Conservation (phyloP, 2,888 invertebrate genomes). For the Yponomeuta malinellus region DNA sequence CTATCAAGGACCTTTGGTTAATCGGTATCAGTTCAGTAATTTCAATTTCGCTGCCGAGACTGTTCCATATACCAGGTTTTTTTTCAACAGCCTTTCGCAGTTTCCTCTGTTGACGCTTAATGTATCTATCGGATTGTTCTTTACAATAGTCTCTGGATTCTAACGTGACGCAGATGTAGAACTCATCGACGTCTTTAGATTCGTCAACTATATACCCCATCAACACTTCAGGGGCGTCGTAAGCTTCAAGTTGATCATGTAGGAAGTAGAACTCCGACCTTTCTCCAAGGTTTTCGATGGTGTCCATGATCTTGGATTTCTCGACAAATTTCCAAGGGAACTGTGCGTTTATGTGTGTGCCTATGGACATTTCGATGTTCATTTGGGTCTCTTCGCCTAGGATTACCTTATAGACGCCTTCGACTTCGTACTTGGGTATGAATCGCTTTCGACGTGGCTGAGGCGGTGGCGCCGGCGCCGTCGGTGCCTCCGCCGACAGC, state of each 20-base stretch:
- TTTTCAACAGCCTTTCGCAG: conserved; percentile 75
- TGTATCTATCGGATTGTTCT: conserved; percentile 65
- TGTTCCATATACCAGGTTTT: conserved; percentile 74
- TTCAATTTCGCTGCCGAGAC: conserved; percentile 80
- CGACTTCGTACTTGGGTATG: conserved; percentile 68
- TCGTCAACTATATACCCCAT: conserved; percentile 82
- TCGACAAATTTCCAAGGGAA: conserved; percentile 82
- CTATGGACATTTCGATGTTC: conserved; percentile 79
- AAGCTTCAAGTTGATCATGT: conserved; percentile 50
- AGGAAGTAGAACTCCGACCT: conserved; percentile 59
- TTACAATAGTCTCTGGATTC: conserved; percentile 73
- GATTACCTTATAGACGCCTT: conserved; percentile 72
- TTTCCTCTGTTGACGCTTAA: conserved; percentile 75
- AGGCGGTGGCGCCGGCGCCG: conserved; percentile 36
- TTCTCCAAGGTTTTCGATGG: conserved; percentile 75
- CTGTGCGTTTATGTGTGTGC: conserved; percentile 81
- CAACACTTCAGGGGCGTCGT: conserved; percentile 63
- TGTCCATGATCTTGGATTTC: conserved; percentile 78
- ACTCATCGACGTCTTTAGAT: conserved; percentile 78
- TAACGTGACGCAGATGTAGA: conserved; percentile 79
- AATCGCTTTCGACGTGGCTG: conserved; percentile 58
- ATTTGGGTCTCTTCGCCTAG: conserved; percentile 76
- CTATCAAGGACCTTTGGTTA: conserved; percentile 75
- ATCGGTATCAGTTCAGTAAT: conserved; percentile 71
- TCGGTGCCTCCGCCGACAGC: conserved; percentile 15